Evolutionary conservation across 2,113 vertebrate genomes (phyloP), one percentile per base, ranked within the genome.

Genomic region (Neodontobutis hainanensis): DNA sequence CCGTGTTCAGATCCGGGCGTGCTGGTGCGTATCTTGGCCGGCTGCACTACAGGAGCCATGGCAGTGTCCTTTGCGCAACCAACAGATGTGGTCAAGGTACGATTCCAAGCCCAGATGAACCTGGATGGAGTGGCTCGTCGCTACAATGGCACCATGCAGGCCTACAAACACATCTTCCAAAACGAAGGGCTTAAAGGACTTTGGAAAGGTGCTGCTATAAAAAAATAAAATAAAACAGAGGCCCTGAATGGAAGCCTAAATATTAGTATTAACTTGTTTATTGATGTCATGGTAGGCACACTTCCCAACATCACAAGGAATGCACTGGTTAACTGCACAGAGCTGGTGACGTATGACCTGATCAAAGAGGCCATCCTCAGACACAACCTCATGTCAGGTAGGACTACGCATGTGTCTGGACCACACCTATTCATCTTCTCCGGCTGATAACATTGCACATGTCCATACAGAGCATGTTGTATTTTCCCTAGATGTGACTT

Each of bases 221-320:
- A 57, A 44, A 36, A 12, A 32, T 14, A n/a, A 14, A 52, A 34
- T 6, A 11, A 38, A 27, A 40, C 8, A 40, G 8, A 40, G 38
- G 8, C 5, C 15, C 5, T 10, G 5, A 43, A 43, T 8, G 7
- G 19, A 16, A 5, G 14, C 48, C 19, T 50, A 8, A 50, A 6
- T 12, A 7, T 50, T 34, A 8, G 34, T 6, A 4, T 52, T 45
- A 0, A 12, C 9, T 11, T 57, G 5, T 70, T 27, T 43, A 8
- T 16, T 4, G 3, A 43, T 58, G 56, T 58, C n/a, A 8, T 59
- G 15, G 56, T 36, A 96, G 95, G 94, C 67, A 94, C 93, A 0
- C 80, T 94, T n/a, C 94, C 94, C 46, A 96, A 95, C 82, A 94
- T 96, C 82, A 91, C 92, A 7, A 92, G 95, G 71, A 96, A 94